Base-by-base conservation (phyloP, 2,888 invertebrate species). In the Listrodromus nycthemerus region DNA sequence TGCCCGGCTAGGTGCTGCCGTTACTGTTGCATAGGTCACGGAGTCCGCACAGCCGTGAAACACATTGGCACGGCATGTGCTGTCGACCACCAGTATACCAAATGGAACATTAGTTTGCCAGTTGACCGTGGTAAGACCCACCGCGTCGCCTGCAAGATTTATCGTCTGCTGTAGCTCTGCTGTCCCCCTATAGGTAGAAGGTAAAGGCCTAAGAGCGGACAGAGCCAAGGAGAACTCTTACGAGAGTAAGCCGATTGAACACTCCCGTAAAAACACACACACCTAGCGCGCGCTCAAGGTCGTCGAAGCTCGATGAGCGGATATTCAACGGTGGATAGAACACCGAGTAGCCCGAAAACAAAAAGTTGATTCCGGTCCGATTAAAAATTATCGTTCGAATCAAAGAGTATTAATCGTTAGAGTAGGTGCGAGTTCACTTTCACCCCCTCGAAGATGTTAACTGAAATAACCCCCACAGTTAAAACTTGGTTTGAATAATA, bases 121-220 rank as follows among this genome's bases (percentile, higher is more conserved):
- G 88, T 88, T 89, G 90, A 90, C 88, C 89, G 87, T 89, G 85
- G 86, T 87, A 86, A 89, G 90, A 91, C 89, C 88, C 81, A 83
- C 87, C 86, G 80, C 87, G 87, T 86, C 86, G 90, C 76, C 85
- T 75, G 50, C 55, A 85, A 87, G 88, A 91, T 91, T 90, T 90
- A 91, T 90, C 83, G 89, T 81, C 80, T 58, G 27, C n/a, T 65
- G 81, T 81, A 78, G 81, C 65, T 75, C 50, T 16, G 19, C 7
- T n/a, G 7, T 50, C 24, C 16, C 1, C 37, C 37, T 41, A 61
- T 63, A 65, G 70, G 63, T 66, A 21, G 73, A 19, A 52, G 24
- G 41, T 71, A 19, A 45, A 74, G 55, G 65, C 41, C 45, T 74
- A 37, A 67, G 21, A 48, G 41, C 27, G 50, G 41, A 21, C 58